phyloP scores from a whole-genome alignment of 2,888 invertebrate genomes.

The Sicus ferrugineus region DNA sequence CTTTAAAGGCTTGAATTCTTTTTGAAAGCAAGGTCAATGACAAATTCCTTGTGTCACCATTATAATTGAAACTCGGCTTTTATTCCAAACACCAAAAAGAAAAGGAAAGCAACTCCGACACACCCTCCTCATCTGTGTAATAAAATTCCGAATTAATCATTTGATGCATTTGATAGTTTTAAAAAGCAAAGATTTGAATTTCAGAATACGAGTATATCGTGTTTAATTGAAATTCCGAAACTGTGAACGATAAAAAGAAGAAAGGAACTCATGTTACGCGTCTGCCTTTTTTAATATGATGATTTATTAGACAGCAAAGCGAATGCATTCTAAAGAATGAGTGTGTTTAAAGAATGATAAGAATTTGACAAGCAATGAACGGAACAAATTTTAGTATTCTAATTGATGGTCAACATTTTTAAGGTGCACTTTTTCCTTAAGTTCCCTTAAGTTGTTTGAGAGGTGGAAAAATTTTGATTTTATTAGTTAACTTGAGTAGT shows the following conservation, averaged over 20 bases:
- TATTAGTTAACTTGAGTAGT: too few relatives aligned
- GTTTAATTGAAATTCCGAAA: too few relatives aligned
- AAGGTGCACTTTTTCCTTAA: background rate
- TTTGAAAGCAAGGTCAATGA: background rate
- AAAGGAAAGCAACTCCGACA: background rate
- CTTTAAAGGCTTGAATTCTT: background rate
- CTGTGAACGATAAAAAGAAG: too few relatives aligned
- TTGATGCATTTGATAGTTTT: background rate
- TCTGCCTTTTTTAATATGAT: background rate
- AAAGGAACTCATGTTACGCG: too few relatives aligned
- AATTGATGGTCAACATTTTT: background rate
- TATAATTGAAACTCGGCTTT: background rate
- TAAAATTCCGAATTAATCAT: too few relatives aligned
- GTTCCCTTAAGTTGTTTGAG: too few relatives aligned
- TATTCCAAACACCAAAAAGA: background rate
- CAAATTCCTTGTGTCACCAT: background rate
- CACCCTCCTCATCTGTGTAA: background rate
- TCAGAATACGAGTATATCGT: too few relatives aligned
- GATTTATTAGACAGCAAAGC: background rate
- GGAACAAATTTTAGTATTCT: background rate
- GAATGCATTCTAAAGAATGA: background rate
- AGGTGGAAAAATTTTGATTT: too few relatives aligned
- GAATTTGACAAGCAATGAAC: background rate
- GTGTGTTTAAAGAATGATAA: background rate
- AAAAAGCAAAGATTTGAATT: too few relatives aligned